Evolutionary conservation across 2,113 vertebrate genomes (phyloP), one percentile per base, ranked within the genome.

Genomic region (Aldabrachelys gigantea): DNA sequence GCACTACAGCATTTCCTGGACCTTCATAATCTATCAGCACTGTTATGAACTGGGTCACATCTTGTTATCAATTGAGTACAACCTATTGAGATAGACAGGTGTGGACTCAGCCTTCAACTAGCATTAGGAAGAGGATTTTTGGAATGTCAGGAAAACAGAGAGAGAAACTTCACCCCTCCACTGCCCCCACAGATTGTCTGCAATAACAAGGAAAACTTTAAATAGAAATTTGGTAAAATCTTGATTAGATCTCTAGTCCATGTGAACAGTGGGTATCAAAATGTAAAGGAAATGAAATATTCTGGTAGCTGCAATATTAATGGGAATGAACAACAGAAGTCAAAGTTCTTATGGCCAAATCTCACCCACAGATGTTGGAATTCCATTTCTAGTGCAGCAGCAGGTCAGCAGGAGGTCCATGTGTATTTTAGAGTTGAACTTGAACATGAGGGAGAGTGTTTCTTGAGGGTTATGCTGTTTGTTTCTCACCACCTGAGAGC

Each of bases 231-330:
- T 19, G 9, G 38, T 10, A 83, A 84, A 87, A 11, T 8, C 47
- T 24, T 44, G 47, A 82, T 54, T 47, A 76, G 1, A 10, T 79
- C 0, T 0, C 10, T 50, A 91, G 24, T 10, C 17, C 41, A 52
- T 47, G 21, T 82, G 41, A 82, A 17, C 11, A 52, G 17, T 72
- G 24, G n/a, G 10, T 17, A 78, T 3, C 21, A 72, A 69, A 7
- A 69, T n/a, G 35, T 47, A 1, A 8, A 1, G 24, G 62, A 11
- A 80, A 53, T 44, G 38, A 87, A 89, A 24, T 2, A 9, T 85
- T 84, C 25, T 21, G 35, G 24, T 47, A 92, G n/a, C 2, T 38
- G 2, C 35, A 72, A 10, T 5, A 4, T 50, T 69, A 87, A 82
- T 4, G 9, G 80, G 49, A 88, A 7, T 16, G 11, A 85, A 87